Base-by-base conservation (phyloP, 1,140 invertebrate species). In the Trachymyrmex cornetzi region DNA sequence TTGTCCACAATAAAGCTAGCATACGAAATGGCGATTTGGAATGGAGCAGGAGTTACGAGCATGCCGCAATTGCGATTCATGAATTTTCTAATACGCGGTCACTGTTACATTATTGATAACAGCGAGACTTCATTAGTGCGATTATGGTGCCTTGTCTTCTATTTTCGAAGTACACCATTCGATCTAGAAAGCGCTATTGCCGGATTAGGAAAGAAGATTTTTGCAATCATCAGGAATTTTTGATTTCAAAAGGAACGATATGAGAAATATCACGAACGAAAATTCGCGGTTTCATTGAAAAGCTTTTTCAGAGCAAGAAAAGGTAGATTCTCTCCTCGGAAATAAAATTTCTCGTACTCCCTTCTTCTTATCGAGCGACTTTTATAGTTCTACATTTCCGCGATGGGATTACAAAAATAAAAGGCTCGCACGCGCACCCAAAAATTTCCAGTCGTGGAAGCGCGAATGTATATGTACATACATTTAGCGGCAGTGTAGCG, bases 331-430 rank as follows among this genome's bases (percentile, higher is more conserved):
- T 71, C 64, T 77, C 4, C n/a, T 71, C 3, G 27, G 12, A 14
- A 34, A 55, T 19, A 55, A 55, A 69, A 38, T 50, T 24, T 67
- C 6, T 12, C 66, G 5, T 11, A 38, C n/a, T 44, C 12, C 34
- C 3, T n/a, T 5, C 30, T 22, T 67, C n/a, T 50, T 34, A 67
- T 69, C 24, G 22, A 72, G 12, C 79, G 34, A 19, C 0, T n/a
- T 59, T 27, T 71, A 38, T 3, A 22, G 16, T 38, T 38, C 11
- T 34, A 77, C 30, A 44, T 9, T 44, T 64, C 24, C 5, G 77
- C 48, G 16, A 27, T 55, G n/a, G 5, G 24, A 59, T 82, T 82
- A 82, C 7, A 82, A 82, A 82, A 82, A 82, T 82, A 74, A 82
- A 59, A 74, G 6, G 24, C 34, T 74, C 38, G 66, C 66, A 34